These are phyloP conservation scores for Calidris pygmaea DNA, from an alignment of 2,113 vertebrate species.

Conservation along the genomic window DNA sequence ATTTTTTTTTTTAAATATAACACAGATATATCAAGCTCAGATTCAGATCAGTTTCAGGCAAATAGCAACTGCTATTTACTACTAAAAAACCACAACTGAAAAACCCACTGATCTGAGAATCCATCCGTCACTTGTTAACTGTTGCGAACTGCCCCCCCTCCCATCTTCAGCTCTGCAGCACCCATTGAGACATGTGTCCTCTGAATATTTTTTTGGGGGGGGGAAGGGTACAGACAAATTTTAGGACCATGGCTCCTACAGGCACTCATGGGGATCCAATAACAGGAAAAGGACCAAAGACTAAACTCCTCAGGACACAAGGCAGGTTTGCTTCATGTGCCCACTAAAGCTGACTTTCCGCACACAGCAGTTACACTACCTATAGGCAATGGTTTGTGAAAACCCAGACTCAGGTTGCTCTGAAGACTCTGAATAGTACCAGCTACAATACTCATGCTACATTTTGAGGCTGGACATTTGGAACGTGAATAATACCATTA, in stretches of 20 bases:
- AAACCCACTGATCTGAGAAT: neutral
- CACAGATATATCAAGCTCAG: neutral
- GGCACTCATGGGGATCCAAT: neutral
- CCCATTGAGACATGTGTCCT: neutral
- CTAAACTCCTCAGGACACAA: neutral
- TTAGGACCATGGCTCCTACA: neutral
- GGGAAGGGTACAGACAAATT: neutral
- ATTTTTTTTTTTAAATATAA: neutral
- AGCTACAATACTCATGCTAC: neutral
- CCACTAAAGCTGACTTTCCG: neutral
- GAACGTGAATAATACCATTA: conserved; percentile 27
- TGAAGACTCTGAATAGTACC: neutral
- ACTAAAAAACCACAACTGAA: neutral
- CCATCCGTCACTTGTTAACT: fast-evolving
- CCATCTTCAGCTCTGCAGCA: neutral
- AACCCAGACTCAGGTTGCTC: neutral
- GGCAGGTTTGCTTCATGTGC: neutral
- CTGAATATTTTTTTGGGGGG: neutral
- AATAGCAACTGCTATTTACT: neutral
- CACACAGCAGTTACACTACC: neutral
- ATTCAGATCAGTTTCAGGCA: neutral
- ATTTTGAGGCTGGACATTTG: neutral
- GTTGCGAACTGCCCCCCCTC: neutral
- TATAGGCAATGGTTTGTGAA: neutral
- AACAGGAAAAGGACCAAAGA: neutral